phyloP scores from a whole-genome alignment of 2,113 vertebrate species.

The Orycteropus afer region DNA sequence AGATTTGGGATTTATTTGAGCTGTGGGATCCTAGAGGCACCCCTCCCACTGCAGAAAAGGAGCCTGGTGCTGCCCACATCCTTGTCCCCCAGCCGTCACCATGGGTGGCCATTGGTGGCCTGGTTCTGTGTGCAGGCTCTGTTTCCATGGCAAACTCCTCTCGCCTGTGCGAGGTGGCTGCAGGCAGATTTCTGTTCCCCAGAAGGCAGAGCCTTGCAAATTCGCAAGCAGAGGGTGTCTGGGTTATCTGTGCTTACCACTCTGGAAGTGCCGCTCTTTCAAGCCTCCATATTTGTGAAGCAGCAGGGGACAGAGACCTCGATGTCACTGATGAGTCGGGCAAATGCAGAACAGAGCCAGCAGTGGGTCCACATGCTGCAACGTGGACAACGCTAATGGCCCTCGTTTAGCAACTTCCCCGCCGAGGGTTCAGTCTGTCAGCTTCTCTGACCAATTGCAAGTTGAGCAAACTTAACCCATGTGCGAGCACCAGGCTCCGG shows the following conservation, averaged over 20 bases:
- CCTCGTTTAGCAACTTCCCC: background rate
- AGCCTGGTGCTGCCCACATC: background rate
- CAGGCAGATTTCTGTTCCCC: background rate
- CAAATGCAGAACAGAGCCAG: background rate
- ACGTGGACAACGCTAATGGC: background rate
- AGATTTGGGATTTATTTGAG: background rate
- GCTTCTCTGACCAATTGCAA: background rate
- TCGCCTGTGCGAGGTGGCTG: background rate
- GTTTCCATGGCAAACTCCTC: background rate
- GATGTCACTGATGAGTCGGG: background rate
- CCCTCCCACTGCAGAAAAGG: background rate
- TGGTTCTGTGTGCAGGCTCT: background rate
- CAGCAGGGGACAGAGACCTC: background rate
- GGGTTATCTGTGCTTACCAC: background rate
- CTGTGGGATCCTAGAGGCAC: background rate
- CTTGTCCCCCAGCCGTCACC: background rate
- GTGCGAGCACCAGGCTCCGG: background rate
- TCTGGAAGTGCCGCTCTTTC: rapidly evolving
- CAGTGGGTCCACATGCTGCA: rapidly evolving
- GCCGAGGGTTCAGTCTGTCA: rapidly evolving
- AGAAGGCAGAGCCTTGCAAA: background rate
- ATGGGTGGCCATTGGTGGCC: background rate
- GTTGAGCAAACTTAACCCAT: rapidly evolving
- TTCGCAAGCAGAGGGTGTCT: background rate
- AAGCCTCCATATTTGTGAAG: rapidly evolving